A percentile compares a stretch with the other conserved stretches of the same genome.
Conservation (phyloP, 2,888 invertebrate genomes). For the Germaria angustata region DNA sequence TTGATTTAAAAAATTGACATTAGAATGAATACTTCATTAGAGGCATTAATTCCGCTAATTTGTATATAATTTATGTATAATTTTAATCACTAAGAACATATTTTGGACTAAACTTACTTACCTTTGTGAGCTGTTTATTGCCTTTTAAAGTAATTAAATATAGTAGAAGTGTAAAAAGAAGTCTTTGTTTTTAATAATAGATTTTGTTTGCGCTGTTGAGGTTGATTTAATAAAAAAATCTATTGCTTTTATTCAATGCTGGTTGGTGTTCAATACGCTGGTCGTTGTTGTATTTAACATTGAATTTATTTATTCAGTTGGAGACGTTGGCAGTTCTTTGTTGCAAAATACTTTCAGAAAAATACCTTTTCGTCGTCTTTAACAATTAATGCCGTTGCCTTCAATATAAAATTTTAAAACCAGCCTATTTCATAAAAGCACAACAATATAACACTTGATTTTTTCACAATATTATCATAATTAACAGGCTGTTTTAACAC, state of each 20-base stretch:
- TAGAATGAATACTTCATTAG: conserved; percentile 8
- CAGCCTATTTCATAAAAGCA: background rate
- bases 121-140: conserved; percentile 38
- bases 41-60: background rate
- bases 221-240: conserved; percentile 1
- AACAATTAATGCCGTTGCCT: background rate
- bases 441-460: conserved; percentile 17
- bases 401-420: background rate
- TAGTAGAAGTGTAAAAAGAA: conserved; percentile 12
- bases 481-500: conserved; percentile 4
- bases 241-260: conserved; percentile 4
- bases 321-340: conserved; percentile 62
- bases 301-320: conserved; percentile 41
- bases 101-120: conserved; percentile 42
- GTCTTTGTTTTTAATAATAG: conserved; percentile 15
- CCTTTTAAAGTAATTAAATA: conserved; percentile 15
- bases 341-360: conserved; percentile 20
- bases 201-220: background rate
- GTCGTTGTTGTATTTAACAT: conserved; percentile 8
- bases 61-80: too few relatives aligned
- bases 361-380: conserved; percentile 1
- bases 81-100: background rate
- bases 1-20: conserved; percentile 17
- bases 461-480: conserved; percentile 23
- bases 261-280: background rate